Conservation (phyloP, 2,888 invertebrate genomes). For the Lumbricus terrestris region DNA sequence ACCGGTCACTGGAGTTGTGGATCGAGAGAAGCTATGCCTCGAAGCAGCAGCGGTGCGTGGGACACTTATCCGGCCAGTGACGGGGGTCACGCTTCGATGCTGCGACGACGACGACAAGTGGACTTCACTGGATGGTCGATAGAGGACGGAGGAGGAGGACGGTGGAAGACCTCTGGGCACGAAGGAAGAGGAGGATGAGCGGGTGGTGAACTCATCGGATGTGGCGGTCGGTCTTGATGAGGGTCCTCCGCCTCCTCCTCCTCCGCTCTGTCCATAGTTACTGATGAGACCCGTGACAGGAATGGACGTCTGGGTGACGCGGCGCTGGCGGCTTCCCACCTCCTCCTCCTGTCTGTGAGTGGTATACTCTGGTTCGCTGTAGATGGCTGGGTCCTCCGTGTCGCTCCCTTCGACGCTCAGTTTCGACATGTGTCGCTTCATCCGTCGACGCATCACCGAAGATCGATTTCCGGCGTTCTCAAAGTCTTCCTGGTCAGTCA, state of each 20-base stretch:
- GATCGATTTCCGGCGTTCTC: background rate
- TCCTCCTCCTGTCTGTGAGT: background rate
- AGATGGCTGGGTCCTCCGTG: background rate
- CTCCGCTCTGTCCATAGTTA: too few species aligned
- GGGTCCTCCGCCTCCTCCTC: too few species aligned
- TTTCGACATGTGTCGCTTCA: background rate
- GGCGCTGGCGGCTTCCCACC: too few species aligned
- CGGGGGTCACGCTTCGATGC: background rate
- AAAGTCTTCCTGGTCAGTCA: constrained; percentile 9
- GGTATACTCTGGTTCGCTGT: background rate
- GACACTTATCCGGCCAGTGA: background rate
- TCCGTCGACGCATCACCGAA: background rate
- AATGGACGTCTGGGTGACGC: background rate
- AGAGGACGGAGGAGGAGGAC: too few species aligned
- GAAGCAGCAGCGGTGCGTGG: background rate
- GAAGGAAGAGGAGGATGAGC: too few species aligned
- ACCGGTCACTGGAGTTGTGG: background rate
- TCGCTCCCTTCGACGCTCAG: background rate
- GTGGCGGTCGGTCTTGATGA: background rate
- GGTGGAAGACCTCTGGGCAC: background rate
- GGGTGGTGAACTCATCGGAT: background rate
- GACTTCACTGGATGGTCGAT: background rate
- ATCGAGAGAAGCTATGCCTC: background rate
- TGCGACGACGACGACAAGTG: background rate
- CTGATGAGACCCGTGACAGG: constrained; percentile 5